Base-by-base conservation (phyloP, 2,113 vertebrate species). In the Gallinago paraguaiae region DNA sequence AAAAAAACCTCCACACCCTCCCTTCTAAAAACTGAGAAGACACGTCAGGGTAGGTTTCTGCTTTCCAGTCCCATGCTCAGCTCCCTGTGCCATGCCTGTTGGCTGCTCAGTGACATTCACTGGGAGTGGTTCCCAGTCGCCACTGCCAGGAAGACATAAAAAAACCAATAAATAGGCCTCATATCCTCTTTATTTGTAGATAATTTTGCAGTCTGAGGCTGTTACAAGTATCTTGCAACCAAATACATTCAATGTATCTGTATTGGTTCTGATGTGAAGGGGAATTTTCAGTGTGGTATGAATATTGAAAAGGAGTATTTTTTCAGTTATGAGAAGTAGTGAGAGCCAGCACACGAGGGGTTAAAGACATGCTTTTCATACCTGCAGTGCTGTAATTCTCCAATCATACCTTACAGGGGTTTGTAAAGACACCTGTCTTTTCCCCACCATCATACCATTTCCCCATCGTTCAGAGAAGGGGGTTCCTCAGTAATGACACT, bases 1-100 rank as follows among this genome's bases (percentile, higher is more conserved):
- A 1, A 10, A 16, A n/a, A n/a, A 14, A 0, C 0, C 8, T 25
- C 7, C 41, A 43, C 31, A 63, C 1, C 4, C 19, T 68, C 11
- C n/a, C 4, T 76, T 51, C 57, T 39, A 13, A 41, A 75, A 74
- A 22, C 4, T 17, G 28, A 27, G 15, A 4, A 3, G 28, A 6
- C 20, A 9, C 39, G 50, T 71, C 13, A 37, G 60, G 54, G 37
- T 2, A 13, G 25, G 15, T 45, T 69, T 72, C 30, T 74, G 39
- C 30, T 64, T 39, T 37, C 70, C 85, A 69, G 48, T 13, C 33
- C 67, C 45, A 24, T 27, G 22, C 41, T 77, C n/a, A 9, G 64
- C 7, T 48, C 30, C 2, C 54, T 35, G 48, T 54, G 35, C 18
- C 67, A 6, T 5, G 46, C 24, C 83, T 50, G 54, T 43, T 59